Evolutionary conservation across 2,113 vertebrate genomes (phyloP).

Genomic region (Nycticebus coucang): DNA sequence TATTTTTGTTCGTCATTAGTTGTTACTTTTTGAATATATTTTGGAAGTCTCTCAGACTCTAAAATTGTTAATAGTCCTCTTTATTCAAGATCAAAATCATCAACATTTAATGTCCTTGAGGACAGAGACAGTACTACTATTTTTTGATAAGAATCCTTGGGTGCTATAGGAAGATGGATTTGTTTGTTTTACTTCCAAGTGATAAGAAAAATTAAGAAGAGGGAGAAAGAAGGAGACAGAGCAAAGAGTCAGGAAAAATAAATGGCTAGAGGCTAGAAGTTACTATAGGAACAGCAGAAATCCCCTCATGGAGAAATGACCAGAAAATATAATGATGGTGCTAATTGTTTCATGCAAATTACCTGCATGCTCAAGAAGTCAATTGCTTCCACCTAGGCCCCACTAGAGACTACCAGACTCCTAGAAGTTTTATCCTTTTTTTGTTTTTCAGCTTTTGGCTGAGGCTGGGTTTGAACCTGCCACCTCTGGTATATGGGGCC

Average conservation of each 20-base stretch:
- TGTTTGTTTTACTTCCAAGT: neutral
- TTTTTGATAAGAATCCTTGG: neutral
- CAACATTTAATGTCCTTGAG: neutral
- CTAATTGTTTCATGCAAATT: neutral
- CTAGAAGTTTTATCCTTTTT: too few species aligned
- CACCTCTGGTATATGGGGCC: too few species aligned
- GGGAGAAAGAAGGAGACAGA: neutral
- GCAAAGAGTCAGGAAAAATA: neutral
- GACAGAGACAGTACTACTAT: neutral
- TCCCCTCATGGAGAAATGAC: neutral
- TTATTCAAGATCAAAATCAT: neutral
- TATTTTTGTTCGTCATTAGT: neutral
- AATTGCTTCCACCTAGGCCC: rapidly evolving
- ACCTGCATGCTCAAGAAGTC: neutral
- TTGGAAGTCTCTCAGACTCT: neutral
- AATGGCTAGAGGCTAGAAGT: neutral
- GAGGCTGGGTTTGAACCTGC: too few species aligned
- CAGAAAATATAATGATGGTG: neutral
- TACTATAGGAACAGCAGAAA: neutral
- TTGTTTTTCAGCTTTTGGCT: too few species aligned
- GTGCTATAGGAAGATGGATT: neutral
- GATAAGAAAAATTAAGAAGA: neutral
- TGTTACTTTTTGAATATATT: neutral
- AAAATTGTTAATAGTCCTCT: neutral
- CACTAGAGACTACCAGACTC: neutral